Evolutionary conservation across 2,797 vertebrate species (phyloP).

Genomic region (Tokudaia muenninki): DNA sequence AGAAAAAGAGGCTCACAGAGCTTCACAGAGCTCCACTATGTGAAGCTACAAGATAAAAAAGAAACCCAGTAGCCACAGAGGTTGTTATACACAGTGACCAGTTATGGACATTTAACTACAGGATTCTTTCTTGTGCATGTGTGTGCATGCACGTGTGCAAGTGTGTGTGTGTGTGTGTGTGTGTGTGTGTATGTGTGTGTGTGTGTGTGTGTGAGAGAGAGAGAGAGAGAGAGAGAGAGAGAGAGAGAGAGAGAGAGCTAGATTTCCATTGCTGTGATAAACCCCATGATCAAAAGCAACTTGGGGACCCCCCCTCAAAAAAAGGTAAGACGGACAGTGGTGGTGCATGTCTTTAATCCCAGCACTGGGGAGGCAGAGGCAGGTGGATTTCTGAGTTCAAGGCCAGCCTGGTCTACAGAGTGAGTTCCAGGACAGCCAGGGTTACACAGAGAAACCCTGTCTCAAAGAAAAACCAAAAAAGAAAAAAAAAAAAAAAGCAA

Average conservation of each 20-base stretch:
- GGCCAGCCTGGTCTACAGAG: too few relatives aligned
- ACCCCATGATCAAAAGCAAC: not conserved
- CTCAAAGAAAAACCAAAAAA: too few relatives aligned
- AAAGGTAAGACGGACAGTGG: too few relatives aligned
- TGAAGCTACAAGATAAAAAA: not conserved
- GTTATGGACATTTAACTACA: not conserved
- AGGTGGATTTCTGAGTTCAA: too few relatives aligned
- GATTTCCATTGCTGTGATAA: not conserved
- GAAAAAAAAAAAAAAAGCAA: too few relatives aligned
- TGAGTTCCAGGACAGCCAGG: too few relatives aligned
- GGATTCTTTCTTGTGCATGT: not conserved
- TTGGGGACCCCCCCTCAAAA: too few relatives aligned
- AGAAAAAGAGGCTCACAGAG: conserved; percentile 10
- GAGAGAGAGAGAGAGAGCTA: not conserved
- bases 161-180: not conserved
- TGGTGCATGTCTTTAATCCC: too few relatives aligned
- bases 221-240: too few relatives aligned
- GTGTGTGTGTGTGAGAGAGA: too few relatives aligned
- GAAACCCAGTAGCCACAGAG: not conserved
- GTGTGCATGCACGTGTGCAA: not conserved
- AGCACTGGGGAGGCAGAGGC: too few relatives aligned
- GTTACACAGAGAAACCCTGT: too few relatives aligned
- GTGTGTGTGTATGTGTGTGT: not conserved
- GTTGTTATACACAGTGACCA: not conserved
- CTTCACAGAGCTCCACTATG: not conserved